Evolutionary conservation across 2,797 vertebrate species (phyloP).

Genomic region (Gallirallus australis): DNA sequence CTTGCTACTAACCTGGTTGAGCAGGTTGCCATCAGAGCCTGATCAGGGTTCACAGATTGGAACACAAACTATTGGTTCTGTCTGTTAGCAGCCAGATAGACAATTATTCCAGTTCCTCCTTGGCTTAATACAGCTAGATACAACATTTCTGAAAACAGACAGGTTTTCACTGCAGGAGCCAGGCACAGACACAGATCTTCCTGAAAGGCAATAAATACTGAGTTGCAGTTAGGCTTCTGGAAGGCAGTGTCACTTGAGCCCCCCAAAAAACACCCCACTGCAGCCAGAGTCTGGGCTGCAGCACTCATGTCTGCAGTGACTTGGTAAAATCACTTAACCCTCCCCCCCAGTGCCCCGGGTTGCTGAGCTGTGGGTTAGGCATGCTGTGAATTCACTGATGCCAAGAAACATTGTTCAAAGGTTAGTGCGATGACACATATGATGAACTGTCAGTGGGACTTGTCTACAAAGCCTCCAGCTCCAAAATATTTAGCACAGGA

Average conservation of each 20-base stretch:
- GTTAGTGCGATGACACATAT: not conserved
- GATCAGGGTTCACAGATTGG: not conserved
- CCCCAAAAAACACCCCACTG: fast-evolving
- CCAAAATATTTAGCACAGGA: not conserved
- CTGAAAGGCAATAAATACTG: not conserved
- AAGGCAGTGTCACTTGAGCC: not conserved
- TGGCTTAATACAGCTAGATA: not conserved
- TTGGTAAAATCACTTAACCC: not conserved
- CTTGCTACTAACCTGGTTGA: not conserved
- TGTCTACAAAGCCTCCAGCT: not conserved
- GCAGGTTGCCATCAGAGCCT: not conserved
- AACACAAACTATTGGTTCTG: not conserved
- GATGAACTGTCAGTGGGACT: fast-evolving
- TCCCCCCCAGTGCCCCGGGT: fast-evolving
- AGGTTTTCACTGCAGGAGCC: not conserved
- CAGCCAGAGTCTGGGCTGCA: not conserved
- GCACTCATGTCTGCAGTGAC: not conserved
- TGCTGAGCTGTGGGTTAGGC: not conserved
- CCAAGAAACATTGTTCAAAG: not conserved
- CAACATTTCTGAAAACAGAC: not conserved
- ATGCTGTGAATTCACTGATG: not conserved
- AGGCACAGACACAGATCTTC: not conserved
- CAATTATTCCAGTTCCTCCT: not conserved
- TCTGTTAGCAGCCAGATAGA: not conserved
- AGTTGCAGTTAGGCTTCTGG: not conserved